phyloP scores from a whole-genome alignment of 1,140 invertebrate genomes.

The Meloidogyne exigua region DNA sequence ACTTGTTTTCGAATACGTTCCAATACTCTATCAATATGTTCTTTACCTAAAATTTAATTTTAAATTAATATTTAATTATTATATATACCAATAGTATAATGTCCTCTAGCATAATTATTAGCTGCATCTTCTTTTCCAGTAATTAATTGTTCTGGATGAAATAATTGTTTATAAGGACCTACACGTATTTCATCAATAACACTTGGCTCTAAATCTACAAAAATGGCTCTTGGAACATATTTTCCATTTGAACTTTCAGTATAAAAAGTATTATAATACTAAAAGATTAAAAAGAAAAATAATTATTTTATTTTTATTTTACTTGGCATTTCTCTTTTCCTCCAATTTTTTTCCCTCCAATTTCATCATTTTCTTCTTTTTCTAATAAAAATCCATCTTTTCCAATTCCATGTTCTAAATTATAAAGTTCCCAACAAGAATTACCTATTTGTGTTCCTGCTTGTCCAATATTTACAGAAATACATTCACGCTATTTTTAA shows the following conservation, averaged over 20 bases:
- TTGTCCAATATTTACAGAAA: slow-evolving; percentile 82
- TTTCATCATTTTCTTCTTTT: slow-evolving; percentile 67
- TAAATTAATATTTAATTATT: background rate
- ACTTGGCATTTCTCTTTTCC: slow-evolving; percentile 21
- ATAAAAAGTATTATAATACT: slow-evolving; percentile 69
- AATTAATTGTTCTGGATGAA: slow-evolving; percentile 65
- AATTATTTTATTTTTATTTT: slow-evolving; percentile 7
- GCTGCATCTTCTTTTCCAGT: slow-evolving; percentile 64
- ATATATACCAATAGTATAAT: slow-evolving; percentile 72
- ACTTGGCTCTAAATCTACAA: slow-evolving; percentile 73
- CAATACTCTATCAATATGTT: slow-evolving; percentile 66
- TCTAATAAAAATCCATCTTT: slow-evolving; percentile 53
- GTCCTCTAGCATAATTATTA: slow-evolving; percentile 72
- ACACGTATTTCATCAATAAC: slow-evolving; percentile 69
- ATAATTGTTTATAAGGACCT: slow-evolving; percentile 51
- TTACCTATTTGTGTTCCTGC: slow-evolving; percentile 85
- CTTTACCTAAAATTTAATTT: slow-evolving; percentile 70
- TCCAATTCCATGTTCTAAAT: slow-evolving; percentile 73
- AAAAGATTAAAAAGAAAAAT: background rate
- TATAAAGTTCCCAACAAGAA: slow-evolving; percentile 79
- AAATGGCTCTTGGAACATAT: slow-evolving; percentile 41
- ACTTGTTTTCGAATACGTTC: slow-evolving; percentile 42
- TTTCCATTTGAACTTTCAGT: slow-evolving; percentile 64
- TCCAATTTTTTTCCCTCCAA: slow-evolving; percentile 44
- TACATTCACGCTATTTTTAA: slow-evolving; percentile 70